phyloP scores from a whole-genome alignment of 2,888 invertebrate genomes.

The Nymphalis urticae region DNA sequence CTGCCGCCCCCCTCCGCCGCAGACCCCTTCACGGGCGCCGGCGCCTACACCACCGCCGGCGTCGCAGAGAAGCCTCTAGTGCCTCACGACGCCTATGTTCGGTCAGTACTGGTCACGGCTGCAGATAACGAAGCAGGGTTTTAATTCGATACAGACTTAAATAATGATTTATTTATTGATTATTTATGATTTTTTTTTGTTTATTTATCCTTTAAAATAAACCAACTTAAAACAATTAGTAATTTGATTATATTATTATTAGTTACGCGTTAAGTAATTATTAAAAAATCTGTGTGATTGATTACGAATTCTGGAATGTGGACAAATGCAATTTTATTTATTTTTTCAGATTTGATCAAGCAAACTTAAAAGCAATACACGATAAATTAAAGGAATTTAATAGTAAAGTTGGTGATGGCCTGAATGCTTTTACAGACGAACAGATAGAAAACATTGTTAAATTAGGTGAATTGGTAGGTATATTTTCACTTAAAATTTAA shows the following conservation, averaged over 20 bases:
- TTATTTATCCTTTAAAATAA: too few species aligned
- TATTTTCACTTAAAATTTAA: too few species aligned
- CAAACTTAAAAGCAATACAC: slow-evolving; percentile 87
- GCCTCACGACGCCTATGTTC: slow-evolving; percentile 71
- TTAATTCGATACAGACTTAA: too few species aligned
- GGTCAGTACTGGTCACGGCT: slow-evolving; percentile 45
- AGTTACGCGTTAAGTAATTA: too few species aligned
- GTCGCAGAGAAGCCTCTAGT: slow-evolving; percentile 60
- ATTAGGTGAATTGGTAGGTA: slow-evolving; percentile 79
- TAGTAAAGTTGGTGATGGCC: slow-evolving; percentile 78
- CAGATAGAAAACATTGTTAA: slow-evolving; percentile 84
- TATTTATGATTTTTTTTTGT: too few species aligned
- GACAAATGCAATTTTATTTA: slow-evolving; percentile 45
- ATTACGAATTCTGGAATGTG: too few species aligned
- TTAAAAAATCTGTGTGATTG: too few species aligned
- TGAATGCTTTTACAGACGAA: slow-evolving; percentile 76
- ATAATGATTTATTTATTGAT: too few species aligned
- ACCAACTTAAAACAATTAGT: too few species aligned
- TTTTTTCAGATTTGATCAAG: slow-evolving; percentile 87
- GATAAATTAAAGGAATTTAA: slow-evolving; percentile 89
- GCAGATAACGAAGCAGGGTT: too few species aligned
- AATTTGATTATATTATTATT: too few species aligned
- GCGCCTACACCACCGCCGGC: slow-evolving; percentile 84
- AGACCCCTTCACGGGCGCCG: slow-evolving; percentile 87
- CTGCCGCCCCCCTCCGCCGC: slow-evolving; percentile 62